phyloP scores from a whole-genome alignment of 2,888 invertebrate species.

The Drosophila phalerata region DNA sequence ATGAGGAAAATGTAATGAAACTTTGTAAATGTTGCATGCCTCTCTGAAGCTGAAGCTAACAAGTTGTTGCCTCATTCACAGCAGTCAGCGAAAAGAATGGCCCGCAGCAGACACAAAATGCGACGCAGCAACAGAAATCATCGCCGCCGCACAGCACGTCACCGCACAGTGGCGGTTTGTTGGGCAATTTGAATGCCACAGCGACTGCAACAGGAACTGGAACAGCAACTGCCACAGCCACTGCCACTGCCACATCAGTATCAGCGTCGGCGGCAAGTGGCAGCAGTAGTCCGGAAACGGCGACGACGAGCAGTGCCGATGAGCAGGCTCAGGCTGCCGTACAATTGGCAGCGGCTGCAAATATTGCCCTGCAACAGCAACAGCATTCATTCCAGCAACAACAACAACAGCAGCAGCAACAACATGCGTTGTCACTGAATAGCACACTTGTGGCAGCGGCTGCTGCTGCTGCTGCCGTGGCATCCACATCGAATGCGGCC shows the following conservation, averaged over 20 bases:
- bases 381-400: slow-evolving; percentile 83
- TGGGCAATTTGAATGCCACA: slow-evolving; percentile 81
- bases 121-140: slow-evolving; percentile 69
- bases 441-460: slow-evolving; percentile 78
- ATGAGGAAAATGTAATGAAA: not conserved
- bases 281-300: slow-evolving; percentile 67
- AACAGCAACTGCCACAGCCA: slow-evolving; percentile 39
- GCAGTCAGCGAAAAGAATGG: slow-evolving; percentile 84
- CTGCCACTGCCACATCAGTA: slow-evolving; percentile 74
- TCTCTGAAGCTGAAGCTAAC: not conserved
- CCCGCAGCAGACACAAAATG: slow-evolving; percentile 82
- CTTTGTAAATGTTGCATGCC: not conserved
- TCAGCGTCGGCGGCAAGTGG: slow-evolving; percentile 76
- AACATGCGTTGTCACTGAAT: slow-evolving; percentile 82
- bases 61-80: slow-evolving; percentile 18
- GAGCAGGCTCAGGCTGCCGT: slow-evolving; percentile 79
- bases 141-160: slow-evolving; percentile 82
- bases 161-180: slow-evolving; percentile 70
- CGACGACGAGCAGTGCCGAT: slow-evolving; percentile 62
- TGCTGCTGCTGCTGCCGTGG: slow-evolving; percentile 73
- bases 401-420: slow-evolving; percentile 83
- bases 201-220: slow-evolving; percentile 73
- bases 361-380: slow-evolving; percentile 84
- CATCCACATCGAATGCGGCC: slow-evolving; percentile 75
- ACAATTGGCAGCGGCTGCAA: slow-evolving; percentile 80